phyloP scores from a whole-genome alignment of 2,888 invertebrate species.

The Drosophila falleni region DNA sequence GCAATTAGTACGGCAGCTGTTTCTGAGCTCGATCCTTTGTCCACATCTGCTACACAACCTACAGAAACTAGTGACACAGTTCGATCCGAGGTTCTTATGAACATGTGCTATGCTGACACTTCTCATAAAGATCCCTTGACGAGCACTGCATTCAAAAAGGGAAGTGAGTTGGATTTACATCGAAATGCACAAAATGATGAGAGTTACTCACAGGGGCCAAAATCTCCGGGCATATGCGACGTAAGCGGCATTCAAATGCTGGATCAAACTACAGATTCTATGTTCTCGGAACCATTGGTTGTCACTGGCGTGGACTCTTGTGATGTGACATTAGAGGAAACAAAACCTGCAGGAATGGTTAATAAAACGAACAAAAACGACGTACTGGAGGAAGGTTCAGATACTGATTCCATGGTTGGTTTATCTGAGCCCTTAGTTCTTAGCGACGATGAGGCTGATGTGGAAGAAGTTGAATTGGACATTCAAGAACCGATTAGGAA shows the following conservation, averaged over 20 bases:
- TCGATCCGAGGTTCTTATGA: slow-evolving; percentile 57
- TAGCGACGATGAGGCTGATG: slow-evolving; percentile 62
- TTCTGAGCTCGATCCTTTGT: slow-evolving; percentile 66
- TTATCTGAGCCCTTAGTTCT: slow-evolving; percentile 62
- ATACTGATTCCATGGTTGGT: slow-evolving; percentile 57
- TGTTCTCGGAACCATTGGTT: slow-evolving; percentile 72
- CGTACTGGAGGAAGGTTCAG: slow-evolving; percentile 21
- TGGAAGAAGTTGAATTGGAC: background rate
- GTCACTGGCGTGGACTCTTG: slow-evolving; percentile 64
- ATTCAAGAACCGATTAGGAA: background rate
- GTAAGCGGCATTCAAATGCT: slow-evolving; percentile 82
- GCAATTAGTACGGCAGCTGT: slow-evolving; percentile 22
- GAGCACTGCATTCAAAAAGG: slow-evolving; percentile 57
- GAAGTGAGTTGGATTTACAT: slow-evolving; percentile 5
- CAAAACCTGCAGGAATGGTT: slow-evolving; percentile 3
- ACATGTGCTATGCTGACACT: slow-evolving; percentile 20
- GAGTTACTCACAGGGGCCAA: background rate
- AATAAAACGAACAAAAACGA: background rate
- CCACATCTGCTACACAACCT: slow-evolving; percentile 14
- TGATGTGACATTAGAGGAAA: slow-evolving; percentile 63
- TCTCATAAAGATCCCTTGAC: slow-evolving; percentile 64
- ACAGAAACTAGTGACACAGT: slow-evolving; percentile 25
- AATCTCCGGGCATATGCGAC: slow-evolving; percentile 50
- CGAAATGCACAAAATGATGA: slow-evolving; percentile 19
- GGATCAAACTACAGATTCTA: slow-evolving; percentile 79